Conservation (phyloP, 37 sponge, comb jelly and placozoan species). For the Ephydatia muelleri region DNA sequence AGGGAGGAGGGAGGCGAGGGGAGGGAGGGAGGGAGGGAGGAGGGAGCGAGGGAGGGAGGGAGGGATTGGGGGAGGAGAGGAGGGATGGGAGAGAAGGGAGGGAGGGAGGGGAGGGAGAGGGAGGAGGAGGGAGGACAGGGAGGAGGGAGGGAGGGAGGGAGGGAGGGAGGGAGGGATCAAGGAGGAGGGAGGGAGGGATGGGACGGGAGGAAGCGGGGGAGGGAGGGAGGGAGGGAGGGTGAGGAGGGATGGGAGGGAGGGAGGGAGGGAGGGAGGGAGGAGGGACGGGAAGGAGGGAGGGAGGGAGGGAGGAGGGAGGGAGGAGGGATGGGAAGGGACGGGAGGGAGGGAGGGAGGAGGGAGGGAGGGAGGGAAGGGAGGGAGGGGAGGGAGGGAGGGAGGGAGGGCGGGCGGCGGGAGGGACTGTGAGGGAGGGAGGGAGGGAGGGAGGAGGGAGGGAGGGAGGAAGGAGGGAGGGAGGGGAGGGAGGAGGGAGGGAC, state of each 20-base stretch:
- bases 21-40: constrained; percentile 17
- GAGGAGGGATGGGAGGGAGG: no score
- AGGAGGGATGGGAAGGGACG: no score
- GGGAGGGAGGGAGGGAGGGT: no score
- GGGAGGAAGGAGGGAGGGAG: no score
- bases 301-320: constrained; percentile 17
- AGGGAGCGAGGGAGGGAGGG: constrained; percentile 17
- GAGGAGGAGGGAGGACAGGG: not conserved
- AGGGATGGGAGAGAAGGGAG: no score
- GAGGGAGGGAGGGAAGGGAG: constrained; percentile 1
- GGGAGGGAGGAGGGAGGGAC: no score
- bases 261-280: constrained; percentile 13
- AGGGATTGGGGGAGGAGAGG: no score
- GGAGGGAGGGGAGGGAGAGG: constrained; percentile 10
- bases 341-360: not conserved
- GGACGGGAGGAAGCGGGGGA: no score
- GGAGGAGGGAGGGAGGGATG: no score
- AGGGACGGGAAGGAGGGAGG: constrained; percentile 9
- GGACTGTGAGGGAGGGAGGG: not conserved
- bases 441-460: not conserved
- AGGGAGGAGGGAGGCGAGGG: not conserved
- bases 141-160: no score
- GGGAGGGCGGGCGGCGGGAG: not conserved
- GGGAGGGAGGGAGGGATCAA: no score
- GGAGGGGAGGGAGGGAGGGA: not conserved